A percentile compares a stretch with the other conserved stretches of the same genome.
Conservation (phyloP, 2,113 vertebrate genomes). For the Trematocara variabile region DNA sequence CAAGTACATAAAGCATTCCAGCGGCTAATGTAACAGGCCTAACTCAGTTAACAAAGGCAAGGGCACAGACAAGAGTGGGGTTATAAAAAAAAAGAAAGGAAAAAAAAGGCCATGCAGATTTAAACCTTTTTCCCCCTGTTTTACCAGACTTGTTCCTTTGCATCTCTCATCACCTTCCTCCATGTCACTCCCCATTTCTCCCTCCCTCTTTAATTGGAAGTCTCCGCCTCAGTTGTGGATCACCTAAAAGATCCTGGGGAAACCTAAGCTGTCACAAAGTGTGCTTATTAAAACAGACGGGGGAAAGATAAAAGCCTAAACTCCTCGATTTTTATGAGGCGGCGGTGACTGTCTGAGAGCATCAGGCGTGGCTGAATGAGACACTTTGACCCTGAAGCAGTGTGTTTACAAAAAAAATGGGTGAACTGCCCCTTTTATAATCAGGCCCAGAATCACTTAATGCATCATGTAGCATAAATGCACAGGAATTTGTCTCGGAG, state of each 20-base stretch:
- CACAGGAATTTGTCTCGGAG: conserved; percentile 31
- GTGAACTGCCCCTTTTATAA: conserved; percentile 43
- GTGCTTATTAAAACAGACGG: conserved; percentile 66
- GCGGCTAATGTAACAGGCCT: conserved; percentile 78
- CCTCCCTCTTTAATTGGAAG: conserved; percentile 62
- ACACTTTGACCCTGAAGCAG: conserved; percentile 34
- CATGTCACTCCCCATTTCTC: conserved; percentile 23
- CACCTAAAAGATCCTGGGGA: conserved; percentile 52
- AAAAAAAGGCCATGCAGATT: conserved; percentile 50
- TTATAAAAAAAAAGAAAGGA: conserved; percentile 37
- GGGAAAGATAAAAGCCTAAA: conserved; percentile 54
- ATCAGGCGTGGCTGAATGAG: conserved; percentile 55
- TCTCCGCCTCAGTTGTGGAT: conserved; percentile 36
- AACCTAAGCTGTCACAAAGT: conserved; percentile 73
- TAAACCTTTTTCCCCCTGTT: background rate
- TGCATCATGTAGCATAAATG: conserved; percentile 40
- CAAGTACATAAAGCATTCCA: conserved; percentile 82
- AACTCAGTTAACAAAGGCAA: conserved; percentile 78
- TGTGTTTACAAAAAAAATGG: conserved; percentile 1
- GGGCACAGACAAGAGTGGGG: conserved; percentile 59
- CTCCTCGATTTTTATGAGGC: conserved; percentile 29
- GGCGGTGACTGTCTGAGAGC: conserved; percentile 59
- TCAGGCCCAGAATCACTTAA: conserved; percentile 36
- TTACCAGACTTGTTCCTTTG: background rate
- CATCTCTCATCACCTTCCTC: conserved; percentile 55